Conservation (phyloP, 1,140 invertebrate genomes). For the Muscidifurax raptorellus region DNA sequence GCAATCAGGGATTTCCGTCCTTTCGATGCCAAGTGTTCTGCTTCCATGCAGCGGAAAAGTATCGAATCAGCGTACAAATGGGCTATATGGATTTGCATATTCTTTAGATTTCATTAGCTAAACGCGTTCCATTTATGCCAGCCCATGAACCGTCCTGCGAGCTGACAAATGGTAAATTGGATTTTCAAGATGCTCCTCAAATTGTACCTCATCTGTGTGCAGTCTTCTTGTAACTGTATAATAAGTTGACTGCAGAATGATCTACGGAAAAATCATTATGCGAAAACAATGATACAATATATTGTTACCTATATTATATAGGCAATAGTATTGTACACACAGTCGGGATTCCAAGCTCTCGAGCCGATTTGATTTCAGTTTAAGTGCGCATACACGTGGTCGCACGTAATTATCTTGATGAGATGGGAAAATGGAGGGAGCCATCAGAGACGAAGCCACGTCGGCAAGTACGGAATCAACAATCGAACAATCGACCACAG, state of each 20-base stretch:
- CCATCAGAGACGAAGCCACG: neutral
- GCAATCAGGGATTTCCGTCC: neutral
- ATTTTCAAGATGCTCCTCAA: neutral
- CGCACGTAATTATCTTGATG: conserved; percentile 18
- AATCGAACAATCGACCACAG: too few relatives aligned
- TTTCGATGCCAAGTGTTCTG: neutral
- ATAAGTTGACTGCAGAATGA: too few relatives aligned
- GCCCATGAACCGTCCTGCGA: too few relatives aligned
- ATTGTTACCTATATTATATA: too few relatives aligned
- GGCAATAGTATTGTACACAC: too few relatives aligned
- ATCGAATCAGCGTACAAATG: neutral
- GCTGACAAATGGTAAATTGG: neutral
- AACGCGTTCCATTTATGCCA: too few relatives aligned
- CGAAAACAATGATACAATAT: too few relatives aligned
- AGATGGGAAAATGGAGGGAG: neutral
- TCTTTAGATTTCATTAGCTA: too few relatives aligned
- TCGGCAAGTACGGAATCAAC: neutral
- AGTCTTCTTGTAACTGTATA: too few relatives aligned
- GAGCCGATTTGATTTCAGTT: neutral
- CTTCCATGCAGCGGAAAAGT: neutral
- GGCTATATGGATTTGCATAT: too few relatives aligned
- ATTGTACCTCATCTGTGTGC: too few relatives aligned
- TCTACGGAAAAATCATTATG: too few relatives aligned
- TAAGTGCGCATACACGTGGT: neutral
- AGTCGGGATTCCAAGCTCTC: neutral